Conservation (phyloP, 2,797 vertebrate species). For the Parambassis ranga region DNA sequence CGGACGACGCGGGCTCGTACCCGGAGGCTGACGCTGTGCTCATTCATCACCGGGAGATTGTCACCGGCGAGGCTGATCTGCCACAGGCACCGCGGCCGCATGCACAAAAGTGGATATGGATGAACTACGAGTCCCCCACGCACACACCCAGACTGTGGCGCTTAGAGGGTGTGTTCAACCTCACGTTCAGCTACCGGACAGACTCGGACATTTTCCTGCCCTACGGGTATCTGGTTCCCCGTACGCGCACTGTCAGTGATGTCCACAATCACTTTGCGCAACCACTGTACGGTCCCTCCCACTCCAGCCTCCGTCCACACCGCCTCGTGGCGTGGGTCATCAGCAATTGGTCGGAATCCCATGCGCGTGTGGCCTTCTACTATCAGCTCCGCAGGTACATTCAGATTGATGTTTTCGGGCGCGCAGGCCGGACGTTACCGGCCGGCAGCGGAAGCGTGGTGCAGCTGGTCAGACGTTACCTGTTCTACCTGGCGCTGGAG, state of each 20-base stretch:
- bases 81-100: conserved; percentile 70
- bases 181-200: conserved; percentile 88
- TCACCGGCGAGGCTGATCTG: conserved; percentile 43
- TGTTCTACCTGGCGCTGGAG: conserved; percentile 95
- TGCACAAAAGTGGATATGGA: conserved; percentile 93
- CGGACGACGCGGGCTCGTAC: conserved; percentile 59
- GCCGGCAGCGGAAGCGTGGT: conserved; percentile 68
- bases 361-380: conserved; percentile 86
- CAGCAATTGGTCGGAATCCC: conserved; percentile 90
- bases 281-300: background rate
- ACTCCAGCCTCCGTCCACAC: conserved; percentile 30
- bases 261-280: background rate
- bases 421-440: conserved; percentile 66
- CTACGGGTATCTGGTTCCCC: conserved; percentile 84
- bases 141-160: conserved; percentile 74
- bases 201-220: conserved; percentile 90
- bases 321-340: conserved; percentile 90
- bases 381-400: conserved; percentile 78
- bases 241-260: background rate
- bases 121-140: conserved; percentile 94
- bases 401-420: conserved; percentile 85
- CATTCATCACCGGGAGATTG: conserved; percentile 78
- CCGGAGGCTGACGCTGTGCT: conserved; percentile 69
- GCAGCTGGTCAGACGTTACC: conserved; percentile 82
- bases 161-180: conserved; percentile 84